These are phyloP conservation scores for Pangasius mekongensis DNA, from an alignment of 2,797 vertebrate species.

Conservation along the genomic window DNA sequence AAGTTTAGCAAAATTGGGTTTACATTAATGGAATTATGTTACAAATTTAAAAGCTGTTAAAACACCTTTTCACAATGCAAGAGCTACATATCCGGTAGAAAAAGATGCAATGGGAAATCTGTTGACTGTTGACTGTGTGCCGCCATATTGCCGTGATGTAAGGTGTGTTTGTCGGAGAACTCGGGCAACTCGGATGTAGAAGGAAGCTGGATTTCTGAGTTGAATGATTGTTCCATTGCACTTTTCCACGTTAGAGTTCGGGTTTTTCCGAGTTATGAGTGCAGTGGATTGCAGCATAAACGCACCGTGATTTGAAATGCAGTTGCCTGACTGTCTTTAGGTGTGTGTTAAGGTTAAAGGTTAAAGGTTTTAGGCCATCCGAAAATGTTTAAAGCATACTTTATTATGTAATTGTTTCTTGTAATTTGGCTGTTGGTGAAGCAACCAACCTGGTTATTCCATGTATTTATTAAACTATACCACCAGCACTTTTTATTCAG, in stretches of 20 bases:
- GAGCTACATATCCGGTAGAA: neutral
- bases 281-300: neutral
- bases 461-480: constrained; percentile 2
- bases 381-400: neutral
- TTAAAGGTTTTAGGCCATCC: neutral
- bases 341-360: neutral
- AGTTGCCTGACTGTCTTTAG: neutral
- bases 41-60: neutral
- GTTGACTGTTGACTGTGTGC: neutral
- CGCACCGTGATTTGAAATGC: neutral
- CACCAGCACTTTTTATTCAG: neutral
- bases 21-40: neutral
- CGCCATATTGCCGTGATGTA: neutral
- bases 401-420: neutral
- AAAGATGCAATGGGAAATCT: neutral
- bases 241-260: neutral
- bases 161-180: neutral
- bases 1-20: neutral
- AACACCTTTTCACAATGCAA: neutral
- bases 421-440: neutral
- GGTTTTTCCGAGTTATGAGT: neutral
- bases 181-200: neutral
- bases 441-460: neutral
- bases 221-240: neutral
- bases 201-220: neutral